These are phyloP conservation scores for Alcis repandata DNA, from an alignment of 2,888 invertebrate species.

Conservation along the genomic window DNA sequence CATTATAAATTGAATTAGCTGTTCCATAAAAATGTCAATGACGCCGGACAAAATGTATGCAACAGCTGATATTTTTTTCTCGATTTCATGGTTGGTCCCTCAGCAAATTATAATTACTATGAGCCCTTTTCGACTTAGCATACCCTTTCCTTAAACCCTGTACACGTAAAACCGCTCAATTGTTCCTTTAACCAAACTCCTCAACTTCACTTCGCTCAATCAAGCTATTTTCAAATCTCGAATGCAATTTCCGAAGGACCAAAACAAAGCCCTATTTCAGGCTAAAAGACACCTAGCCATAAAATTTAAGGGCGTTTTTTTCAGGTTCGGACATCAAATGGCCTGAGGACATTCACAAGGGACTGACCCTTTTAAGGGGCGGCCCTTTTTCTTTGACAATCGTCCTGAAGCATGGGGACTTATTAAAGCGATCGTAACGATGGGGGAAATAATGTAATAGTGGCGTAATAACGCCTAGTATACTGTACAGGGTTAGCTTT, in stretches of 20 bases:
- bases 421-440: slow-evolving; percentile 46
- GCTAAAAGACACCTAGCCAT: slow-evolving; percentile 31
- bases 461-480: neutral
- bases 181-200: too few species aligned
- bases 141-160: too few species aligned
- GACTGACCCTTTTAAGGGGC: slow-evolving; percentile 48
- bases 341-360: slow-evolving; percentile 46
- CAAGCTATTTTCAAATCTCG: too few species aligned
- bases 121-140: too few species aligned
- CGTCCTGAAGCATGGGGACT: slow-evolving; percentile 44
- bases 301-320: slow-evolving; percentile 34
- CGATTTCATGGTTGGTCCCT: too few species aligned
- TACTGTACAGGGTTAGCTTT: neutral
- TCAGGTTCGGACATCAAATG: slow-evolving; percentile 37
- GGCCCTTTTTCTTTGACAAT: slow-evolving; percentile 36
- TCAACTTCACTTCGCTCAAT: too few species aligned
- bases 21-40: too few species aligned
- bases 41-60: too few species aligned
- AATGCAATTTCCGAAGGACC: neutral
- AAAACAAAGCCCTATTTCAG: slow-evolving; percentile 19
- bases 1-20: too few species aligned
- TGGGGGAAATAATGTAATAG: slow-evolving; percentile 12
- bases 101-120: too few species aligned
- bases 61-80: too few species aligned
- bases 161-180: too few species aligned